Conservation (phyloP, 2,797 vertebrate species). For the Zalophus californianus region DNA sequence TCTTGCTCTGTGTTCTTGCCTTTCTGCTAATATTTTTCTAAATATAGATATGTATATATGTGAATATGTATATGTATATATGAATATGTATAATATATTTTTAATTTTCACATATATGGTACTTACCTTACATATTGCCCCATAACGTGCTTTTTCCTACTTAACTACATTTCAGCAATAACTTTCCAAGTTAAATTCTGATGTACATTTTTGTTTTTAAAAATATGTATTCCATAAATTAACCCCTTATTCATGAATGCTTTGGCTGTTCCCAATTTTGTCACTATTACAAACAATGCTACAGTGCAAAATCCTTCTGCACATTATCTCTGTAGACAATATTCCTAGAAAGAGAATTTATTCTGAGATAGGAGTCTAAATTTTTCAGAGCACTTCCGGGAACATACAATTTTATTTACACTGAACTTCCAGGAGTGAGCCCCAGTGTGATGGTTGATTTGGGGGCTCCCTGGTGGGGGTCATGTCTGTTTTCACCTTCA, state of each 20-base stretch:
- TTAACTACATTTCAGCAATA: background rate
- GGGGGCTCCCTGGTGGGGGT: background rate
- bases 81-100: background rate
- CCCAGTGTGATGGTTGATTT: background rate
- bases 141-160: background rate
- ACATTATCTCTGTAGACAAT: background rate
- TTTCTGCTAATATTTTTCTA: conserved; percentile 52
- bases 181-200: conserved; percentile 28
- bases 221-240: background rate
- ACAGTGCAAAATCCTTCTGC: background rate
- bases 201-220: conserved; percentile 9
- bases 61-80: background rate
- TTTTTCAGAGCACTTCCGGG: conserved; percentile 17
- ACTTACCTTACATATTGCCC: background rate
- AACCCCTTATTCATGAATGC: background rate
- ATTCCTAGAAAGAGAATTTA: conserved; percentile 29
- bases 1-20: conserved; percentile 39
- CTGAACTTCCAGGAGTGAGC: background rate
- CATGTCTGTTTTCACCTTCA: background rate
- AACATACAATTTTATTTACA: conserved; percentile 15
- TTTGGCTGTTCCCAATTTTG: background rate
- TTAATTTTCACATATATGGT: conserved; percentile 24
- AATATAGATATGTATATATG: background rate
- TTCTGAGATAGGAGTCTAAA: background rate
- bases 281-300: conserved; percentile 5